These are phyloP conservation scores for Microcebus tavaratra DNA, from an alignment of 2,113 vertebrate genomes.

Conservation along the genomic window DNA sequence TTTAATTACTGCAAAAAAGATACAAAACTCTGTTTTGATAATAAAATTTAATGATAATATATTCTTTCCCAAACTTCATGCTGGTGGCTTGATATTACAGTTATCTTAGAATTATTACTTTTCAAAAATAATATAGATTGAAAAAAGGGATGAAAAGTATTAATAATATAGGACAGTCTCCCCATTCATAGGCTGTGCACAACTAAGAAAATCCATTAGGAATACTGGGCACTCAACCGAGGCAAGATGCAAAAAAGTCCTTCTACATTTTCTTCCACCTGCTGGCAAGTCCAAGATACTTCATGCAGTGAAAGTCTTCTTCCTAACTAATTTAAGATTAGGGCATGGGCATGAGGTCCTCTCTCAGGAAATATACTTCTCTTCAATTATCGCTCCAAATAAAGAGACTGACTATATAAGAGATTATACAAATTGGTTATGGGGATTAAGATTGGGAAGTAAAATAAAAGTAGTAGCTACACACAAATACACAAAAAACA, in stretches of 20 bases:
- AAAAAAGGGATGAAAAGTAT: not conserved
- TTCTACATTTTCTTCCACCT: not conserved
- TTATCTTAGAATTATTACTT: not conserved
- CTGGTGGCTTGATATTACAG: not conserved
- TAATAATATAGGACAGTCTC: not conserved
- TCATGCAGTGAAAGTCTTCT: not conserved
- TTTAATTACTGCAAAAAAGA: not conserved
- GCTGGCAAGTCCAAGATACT: not conserved
- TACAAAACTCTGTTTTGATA: not conserved
- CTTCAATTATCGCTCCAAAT: not conserved
- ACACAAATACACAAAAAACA: not conserved
- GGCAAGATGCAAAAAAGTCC: constrained; percentile 12
- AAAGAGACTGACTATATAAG: not conserved
- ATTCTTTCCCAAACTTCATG: not conserved
- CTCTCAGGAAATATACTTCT: not conserved
- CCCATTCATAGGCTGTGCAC: not conserved
- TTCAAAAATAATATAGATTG: not conserved
- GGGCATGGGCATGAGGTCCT: not conserved
- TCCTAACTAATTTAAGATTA: not conserved
- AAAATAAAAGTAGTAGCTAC: not conserved
- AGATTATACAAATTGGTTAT: not conserved
- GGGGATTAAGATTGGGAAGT: not conserved
- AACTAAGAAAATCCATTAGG: not conserved
- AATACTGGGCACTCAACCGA: not conserved
- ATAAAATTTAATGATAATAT: not conserved